Evolutionary conservation across 2,797 vertebrate genomes (phyloP).

Genomic region (Tamandua tetradactyla): DNA sequence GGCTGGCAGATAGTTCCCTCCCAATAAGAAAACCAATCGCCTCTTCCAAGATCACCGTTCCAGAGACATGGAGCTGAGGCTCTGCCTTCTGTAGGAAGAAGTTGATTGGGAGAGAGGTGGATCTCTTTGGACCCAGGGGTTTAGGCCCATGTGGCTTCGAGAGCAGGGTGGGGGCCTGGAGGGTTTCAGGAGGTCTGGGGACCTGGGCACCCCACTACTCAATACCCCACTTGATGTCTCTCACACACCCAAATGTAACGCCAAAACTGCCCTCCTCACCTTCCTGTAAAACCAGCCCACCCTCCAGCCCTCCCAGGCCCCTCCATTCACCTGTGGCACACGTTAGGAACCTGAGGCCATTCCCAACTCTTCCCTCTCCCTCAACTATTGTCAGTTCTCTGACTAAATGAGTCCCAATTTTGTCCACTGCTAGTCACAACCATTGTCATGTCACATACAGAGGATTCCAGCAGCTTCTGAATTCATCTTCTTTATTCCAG

Average conservation of each 20-base stretch:
- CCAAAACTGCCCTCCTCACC: not conserved
- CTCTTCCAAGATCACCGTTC: not conserved
- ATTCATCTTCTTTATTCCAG: not conserved
- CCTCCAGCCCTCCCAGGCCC: too few species aligned
- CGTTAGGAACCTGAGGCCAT: not conserved
- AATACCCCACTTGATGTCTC: fast-evolving
- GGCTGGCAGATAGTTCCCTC: not conserved
- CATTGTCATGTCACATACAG: not conserved
- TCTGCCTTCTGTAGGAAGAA: not conserved
- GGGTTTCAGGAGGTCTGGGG: not conserved
- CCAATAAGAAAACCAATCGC: not conserved
- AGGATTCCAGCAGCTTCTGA: not conserved
- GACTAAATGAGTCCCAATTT: not conserved
- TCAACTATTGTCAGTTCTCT: not conserved
- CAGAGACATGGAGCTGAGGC: not conserved
- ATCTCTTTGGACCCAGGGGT: not conserved
- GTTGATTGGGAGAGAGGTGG: not conserved
- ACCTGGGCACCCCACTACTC: not conserved
- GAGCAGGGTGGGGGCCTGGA: not conserved
- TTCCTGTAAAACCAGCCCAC: fast-evolving
- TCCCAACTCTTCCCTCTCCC: not conserved
- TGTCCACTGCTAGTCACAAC: not conserved
- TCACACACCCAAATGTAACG: not conserved
- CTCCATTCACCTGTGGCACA: not conserved
- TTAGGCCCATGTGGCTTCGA: fast-evolving